These are phyloP conservation scores for Onthophagus sagittarius DNA, from an alignment of 2,888 invertebrate species.

Conservation along the genomic window DNA sequence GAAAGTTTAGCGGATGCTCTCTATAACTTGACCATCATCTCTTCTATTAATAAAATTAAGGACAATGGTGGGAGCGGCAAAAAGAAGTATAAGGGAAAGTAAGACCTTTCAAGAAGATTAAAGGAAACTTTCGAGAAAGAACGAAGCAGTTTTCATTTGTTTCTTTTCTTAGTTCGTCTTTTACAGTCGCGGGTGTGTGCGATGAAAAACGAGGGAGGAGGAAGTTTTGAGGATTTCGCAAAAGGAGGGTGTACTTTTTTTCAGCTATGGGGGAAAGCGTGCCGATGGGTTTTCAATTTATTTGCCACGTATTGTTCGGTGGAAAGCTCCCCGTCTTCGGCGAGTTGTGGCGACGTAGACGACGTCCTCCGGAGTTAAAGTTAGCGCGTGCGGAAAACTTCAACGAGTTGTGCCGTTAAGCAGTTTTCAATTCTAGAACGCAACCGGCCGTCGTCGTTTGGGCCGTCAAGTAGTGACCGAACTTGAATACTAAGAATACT, in stretches of 20 bases:
- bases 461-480: not conserved
- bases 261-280: not conserved
- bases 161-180: not conserved
- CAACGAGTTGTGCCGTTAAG: not conserved
- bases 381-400: not conserved
- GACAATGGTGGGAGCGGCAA: not conserved
- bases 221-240: not conserved
- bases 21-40: not conserved
- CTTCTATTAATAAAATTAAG: not conserved
- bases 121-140: not conserved
- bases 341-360: not conserved
- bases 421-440: not conserved
- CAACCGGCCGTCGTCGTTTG: not conserved
- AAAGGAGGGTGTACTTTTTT: not conserved
- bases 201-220: not conserved
- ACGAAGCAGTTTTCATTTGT: not conserved
- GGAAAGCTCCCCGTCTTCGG: not conserved
- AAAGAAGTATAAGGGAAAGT: not conserved
- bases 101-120: not conserved
- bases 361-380: not conserved
- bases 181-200: not conserved
- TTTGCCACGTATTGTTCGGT: not conserved
- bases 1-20: not conserved
- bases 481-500: not conserved
- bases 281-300: not conserved